Base-by-base conservation (phyloP, 2,888 invertebrate species). In the Cabera pusaria region DNA sequence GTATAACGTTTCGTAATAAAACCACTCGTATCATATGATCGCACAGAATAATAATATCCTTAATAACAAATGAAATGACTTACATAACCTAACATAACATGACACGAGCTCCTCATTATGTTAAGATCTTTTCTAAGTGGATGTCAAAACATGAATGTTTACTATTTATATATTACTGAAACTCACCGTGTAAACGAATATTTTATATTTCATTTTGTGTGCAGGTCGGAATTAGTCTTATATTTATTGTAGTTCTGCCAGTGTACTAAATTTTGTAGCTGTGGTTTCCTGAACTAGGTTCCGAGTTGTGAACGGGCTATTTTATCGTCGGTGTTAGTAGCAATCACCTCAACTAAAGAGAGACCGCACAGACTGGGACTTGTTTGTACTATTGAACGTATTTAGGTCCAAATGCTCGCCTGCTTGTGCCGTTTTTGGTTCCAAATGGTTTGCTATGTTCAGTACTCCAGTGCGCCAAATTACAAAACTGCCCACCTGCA, bases 321-420 rank as follows among this genome's bases (percentile, higher is more conserved):
- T 32, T 43, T 37, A 37, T 33, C 37, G 27, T 33, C 23, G 32
- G 27, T 24, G 36, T 37, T 43, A 37, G 37, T 28, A 38, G 37
- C 37, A 37, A 37, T 43, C 43, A 43, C 37, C 37, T 28, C 24
- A 21, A 33, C 37, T 37, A 29, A 43, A 41, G 35, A 41, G 41
- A 22, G 31, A 27, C 31, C 35, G n/a, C 41, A 31, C 35, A 32
- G 17, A 26, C 24, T 36, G 35, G 22, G 19, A 36, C 35, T 36
- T 36, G 34, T 40, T 40, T 40, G 40, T 35, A 25, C 29, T 34
- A 29, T 40, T 25, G 35, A 22, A 25, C 21, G 25, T 26, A n/a
- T 35, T 35, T 35, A 31, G 41, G 11, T 27, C 11, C 11, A 8
- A 33, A 24, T 8, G 6, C 14, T 23, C 10, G 8, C 10, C 7